Evolutionary conservation across 2,113 vertebrate genomes (phyloP).

Genomic region (Pseudonaja textilis): DNA sequence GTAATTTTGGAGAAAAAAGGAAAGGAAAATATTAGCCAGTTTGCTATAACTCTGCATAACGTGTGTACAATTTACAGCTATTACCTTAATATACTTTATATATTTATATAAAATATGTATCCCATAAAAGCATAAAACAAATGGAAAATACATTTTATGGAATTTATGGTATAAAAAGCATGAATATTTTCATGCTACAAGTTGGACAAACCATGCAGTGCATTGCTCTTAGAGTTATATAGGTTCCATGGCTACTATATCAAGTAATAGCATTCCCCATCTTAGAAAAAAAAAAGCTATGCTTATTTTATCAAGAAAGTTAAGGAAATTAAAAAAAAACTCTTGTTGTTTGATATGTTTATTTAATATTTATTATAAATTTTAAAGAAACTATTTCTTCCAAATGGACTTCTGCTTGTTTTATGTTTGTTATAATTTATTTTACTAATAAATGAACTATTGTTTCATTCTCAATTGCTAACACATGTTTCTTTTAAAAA

Average conservation of each 20-base stretch:
- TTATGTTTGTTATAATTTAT: not conserved
- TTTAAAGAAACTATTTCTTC: not conserved
- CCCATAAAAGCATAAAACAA: conserved; percentile 27
- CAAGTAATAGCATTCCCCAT: not conserved
- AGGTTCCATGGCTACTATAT: not conserved
- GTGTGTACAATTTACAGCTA: conserved; percentile 54
- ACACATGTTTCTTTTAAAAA: not conserved
- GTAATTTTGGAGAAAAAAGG: conserved; percentile 46
- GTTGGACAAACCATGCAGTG: not conserved
- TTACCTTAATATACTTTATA: conserved; percentile 48
- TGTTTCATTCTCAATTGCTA: not conserved
- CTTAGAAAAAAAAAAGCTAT: not conserved
- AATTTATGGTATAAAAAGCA: not conserved
- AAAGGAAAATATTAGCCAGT: conserved; percentile 43
- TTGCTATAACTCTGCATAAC: conserved; percentile 43
- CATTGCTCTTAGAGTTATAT: not conserved
- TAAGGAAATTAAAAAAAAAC: not conserved
- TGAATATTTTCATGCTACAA: not conserved
- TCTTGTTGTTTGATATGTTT: not conserved
- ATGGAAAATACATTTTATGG: not conserved
- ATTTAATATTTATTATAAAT: not conserved
- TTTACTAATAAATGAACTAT: not conserved
- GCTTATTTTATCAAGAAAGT: not conserved
- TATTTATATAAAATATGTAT: not conserved
- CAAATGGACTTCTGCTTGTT: not conserved